Evolutionary conservation across 2,113 vertebrate genomes (phyloP), one percentile per base, ranked within the genome.

Genomic region (Thamnaconus septentrionalis): DNA sequence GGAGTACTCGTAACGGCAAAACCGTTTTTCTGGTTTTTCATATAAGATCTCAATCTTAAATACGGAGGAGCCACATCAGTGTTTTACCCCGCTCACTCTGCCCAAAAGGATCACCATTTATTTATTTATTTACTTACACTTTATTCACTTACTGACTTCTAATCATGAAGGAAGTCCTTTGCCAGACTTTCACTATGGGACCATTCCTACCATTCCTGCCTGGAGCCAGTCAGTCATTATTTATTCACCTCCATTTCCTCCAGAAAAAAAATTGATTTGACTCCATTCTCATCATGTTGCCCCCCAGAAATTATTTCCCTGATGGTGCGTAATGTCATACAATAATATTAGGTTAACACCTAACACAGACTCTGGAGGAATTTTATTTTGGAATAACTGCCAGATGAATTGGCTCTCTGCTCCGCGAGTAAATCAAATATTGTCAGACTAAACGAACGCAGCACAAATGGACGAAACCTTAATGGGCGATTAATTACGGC

Each of bases 231-330:
- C 18, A 31, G 18, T 31, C 18, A 31, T 31, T 31, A 31, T 31
- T 31, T 31, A 31, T 78, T 60, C 43, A 45, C 5, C 8, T 69
- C 60, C 40, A 70, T 66, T 76, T 79, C 63, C 70, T 66, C 41
- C 55, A 49, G 53, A 70, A 60, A 40, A 64, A 64, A 31, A 73
- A 81, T 67, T 69, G 76, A 71, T 69, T 81, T 78, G 63, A 73
- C 63, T 73, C 61, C 47, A 53, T 83, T 81, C 67, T 83, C 74
- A 57, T 74, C 59, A 6, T 61, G 61, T 62, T 60, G 62, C 42
- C 57, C 76, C 68, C 9, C 60, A 69, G 57, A 76, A 73, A 71
- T 71, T 39, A 83, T 87, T 87, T 83, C 75, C 75, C 85, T 69
- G 43, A 69, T 70, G 75, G 41, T 48, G 12, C 56, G 59, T 81